phyloP scores from a whole-genome alignment of 64 coral and sea anemone genomes.

The Astreopora myriophthalma region DNA sequence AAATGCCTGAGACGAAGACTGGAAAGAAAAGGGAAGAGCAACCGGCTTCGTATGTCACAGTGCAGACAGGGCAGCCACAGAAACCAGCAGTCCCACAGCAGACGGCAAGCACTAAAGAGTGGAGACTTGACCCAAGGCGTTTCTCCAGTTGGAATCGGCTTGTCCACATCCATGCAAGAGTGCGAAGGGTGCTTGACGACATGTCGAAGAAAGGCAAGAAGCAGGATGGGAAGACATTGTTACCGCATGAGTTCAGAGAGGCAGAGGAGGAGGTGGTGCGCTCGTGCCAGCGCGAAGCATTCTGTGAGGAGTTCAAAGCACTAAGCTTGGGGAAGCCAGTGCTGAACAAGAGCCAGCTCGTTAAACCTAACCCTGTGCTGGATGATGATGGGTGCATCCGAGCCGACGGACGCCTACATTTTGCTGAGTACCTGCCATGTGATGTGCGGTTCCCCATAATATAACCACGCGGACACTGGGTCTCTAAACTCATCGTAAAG shows the following conservation, averaged over 20 bases:
- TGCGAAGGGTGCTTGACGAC: conserved; percentile 22
- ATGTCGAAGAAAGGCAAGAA: conserved; percentile 4
- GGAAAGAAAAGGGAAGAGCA: conserved; percentile 9
- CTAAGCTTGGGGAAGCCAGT: too few species aligned
- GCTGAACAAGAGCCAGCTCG: too few species aligned
- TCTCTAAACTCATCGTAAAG: too few species aligned
- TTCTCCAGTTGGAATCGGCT: conserved; percentile 40
- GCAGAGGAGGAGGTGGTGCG: conserved; percentile 59
- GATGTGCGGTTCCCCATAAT: too few species aligned
- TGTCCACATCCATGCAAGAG: conserved; percentile 27
- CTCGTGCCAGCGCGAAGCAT: conserved; percentile 31
- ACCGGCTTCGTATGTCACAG: neutral
- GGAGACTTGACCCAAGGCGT: conserved; percentile 27
- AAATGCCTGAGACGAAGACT: conserved; percentile 38
- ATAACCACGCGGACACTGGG: too few species aligned
- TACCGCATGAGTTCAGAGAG: conserved; percentile 9
- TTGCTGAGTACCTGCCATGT: too few species aligned
- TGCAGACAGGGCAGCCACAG: conserved; percentile 10
- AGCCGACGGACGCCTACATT: too few species aligned
- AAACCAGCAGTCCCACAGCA: neutral
- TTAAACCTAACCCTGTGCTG: too few species aligned
- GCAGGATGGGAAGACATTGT: conserved; percentile 14
- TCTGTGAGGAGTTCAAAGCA: conserved; percentile 57
- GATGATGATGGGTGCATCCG: too few species aligned
- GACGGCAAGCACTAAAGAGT: neutral